Evolutionary conservation across 1,140 invertebrate genomes (phyloP).

Genomic region (Megathymus violae): DNA sequence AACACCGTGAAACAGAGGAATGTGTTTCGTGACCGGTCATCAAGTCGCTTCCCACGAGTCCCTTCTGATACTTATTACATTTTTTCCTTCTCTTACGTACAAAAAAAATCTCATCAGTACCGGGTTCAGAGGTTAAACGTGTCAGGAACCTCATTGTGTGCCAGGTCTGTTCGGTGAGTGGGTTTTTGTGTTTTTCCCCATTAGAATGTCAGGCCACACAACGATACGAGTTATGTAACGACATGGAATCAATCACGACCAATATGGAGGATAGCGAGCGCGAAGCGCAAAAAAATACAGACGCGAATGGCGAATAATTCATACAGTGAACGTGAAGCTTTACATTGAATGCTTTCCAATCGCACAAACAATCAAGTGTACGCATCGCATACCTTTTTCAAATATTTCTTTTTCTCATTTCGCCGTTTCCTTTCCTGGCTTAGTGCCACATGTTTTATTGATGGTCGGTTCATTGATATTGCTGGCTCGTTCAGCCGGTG

Average conservation of each 20-base stretch:
- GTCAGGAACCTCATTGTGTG: slow-evolving; percentile 45
- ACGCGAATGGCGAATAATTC: slow-evolving; percentile 63
- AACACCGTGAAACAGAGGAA: slow-evolving; percentile 32
- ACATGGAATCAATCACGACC: slow-evolving; percentile 63
- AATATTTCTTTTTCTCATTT: slow-evolving; percentile 83
- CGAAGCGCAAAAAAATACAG: slow-evolving; percentile 62
- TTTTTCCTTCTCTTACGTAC: slow-evolving; percentile 48
- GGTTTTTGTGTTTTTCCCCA: slow-evolving; percentile 38
- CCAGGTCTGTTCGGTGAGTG: slow-evolving; percentile 19
- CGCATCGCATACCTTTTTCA: slow-evolving; percentile 75
- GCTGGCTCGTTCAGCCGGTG: slow-evolving; percentile 78
- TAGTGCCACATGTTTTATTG: slow-evolving; percentile 82
- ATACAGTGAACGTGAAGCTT: slow-evolving; percentile 64
- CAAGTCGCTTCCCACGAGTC: slow-evolving; percentile 45
- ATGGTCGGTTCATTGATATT: slow-evolving; percentile 83
- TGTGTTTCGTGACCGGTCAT: slow-evolving; percentile 44
- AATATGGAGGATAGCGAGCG: slow-evolving; percentile 48
- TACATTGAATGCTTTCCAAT: slow-evolving; percentile 79
- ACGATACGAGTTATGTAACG: slow-evolving; percentile 64
- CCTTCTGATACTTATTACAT: slow-evolving; percentile 44
- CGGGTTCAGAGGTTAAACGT: slow-evolving; percentile 53
- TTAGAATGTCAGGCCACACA: slow-evolving; percentile 57
- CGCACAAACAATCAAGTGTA: slow-evolving; percentile 76
- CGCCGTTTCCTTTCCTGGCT: slow-evolving; percentile 80
- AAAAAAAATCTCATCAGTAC: slow-evolving; percentile 40